phyloP scores from a whole-genome alignment of 1,140 invertebrate genomes.

The Hypsibius dujardini region DNA sequence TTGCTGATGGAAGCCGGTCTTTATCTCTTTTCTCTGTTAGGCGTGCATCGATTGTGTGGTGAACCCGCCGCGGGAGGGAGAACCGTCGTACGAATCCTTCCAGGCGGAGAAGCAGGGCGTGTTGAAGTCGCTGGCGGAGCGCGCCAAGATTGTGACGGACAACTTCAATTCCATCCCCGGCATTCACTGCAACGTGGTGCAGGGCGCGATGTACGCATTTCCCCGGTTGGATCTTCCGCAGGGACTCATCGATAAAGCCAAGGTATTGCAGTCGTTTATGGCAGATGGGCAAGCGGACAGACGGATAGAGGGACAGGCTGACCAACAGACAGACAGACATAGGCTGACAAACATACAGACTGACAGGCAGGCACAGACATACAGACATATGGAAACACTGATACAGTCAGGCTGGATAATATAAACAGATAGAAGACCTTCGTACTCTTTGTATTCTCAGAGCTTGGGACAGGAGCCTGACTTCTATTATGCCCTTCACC shows the following conservation, averaged over 20 bases:
- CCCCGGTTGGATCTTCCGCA: conserved; percentile 43
- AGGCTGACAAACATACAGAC: too few species aligned
- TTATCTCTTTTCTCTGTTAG: conserved; percentile 28
- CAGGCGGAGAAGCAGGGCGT: conserved; percentile 58
- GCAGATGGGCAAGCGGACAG: too few species aligned
- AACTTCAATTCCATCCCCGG: conserved; percentile 79
- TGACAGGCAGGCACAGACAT: too few species aligned
- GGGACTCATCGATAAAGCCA: conserved; percentile 35
- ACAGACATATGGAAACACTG: too few species aligned
- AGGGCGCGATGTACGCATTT: conserved; percentile 82
- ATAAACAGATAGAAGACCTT: too few species aligned
- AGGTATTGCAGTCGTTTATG: conserved; percentile 29
- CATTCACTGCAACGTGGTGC: conserved; percentile 63
- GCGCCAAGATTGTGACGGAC: conserved; percentile 64
- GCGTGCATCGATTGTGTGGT: conserved; percentile 49
- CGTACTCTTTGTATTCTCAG: conserved; percentile 2
- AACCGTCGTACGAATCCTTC: conserved; percentile 60
- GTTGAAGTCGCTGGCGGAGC: conserved; percentile 54
- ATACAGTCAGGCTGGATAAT: too few species aligned
- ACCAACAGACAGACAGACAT: too few species aligned
- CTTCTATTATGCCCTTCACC: conserved; percentile 76
- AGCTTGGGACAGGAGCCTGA: conserved; percentile 45
- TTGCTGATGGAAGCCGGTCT: background rate
- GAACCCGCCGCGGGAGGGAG: conserved; percentile 60
- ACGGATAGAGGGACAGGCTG: too few species aligned